Evolutionary conservation across 2,797 vertebrate genomes (phyloP), one percentile per base, ranked within the genome.

Genomic region (Coreius guichenoti): DNA sequence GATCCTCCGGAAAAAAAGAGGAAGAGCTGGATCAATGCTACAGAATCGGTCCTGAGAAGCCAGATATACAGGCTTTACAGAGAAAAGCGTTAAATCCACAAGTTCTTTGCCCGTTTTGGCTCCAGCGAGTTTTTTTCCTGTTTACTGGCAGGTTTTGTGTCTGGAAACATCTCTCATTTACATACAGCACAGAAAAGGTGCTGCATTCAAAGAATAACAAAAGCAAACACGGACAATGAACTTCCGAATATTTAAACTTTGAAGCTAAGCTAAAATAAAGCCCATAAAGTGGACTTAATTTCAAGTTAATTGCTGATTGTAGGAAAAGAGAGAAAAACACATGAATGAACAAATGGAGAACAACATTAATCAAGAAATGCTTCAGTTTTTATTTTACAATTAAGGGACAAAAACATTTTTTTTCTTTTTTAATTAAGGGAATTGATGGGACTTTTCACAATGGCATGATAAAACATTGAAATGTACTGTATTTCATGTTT

Each of bases 341-440:
- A 67, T 4, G 3, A 85, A 51, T 33, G 6, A 87, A 72, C 33
- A 75, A 88, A 43, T 26, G 90, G 81, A 93, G 95, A 95, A 94
- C 94, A 89, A 87, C 88, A 93, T 96, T 95, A 95, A 96, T 96
- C 96, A 96, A 97, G 96, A 96, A 98, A 96, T 95, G 95, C 91
- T 95, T 96, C 96, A 96, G 96, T 96, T 93, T 99, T 99, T 99
- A 99, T 99, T 99, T 97, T 97, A 99, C 98, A 99, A 96, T 97
- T 95, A 95, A 97, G 95, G 94, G 96, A 90, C 89, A 92, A 94
- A 94, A 98, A 97, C 95, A 97, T 97, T 95, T 95, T 96, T 96
- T 95, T 96, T 96, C 96, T 95, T 96, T 95, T 80, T 85, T 63
- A 49, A 95, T 96, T 97, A 94, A 94, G 95, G 94, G 95, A 93